Conservation (phyloP, 92 coral and sea anemone genomes). For the Bergia puertoricense region DNA sequence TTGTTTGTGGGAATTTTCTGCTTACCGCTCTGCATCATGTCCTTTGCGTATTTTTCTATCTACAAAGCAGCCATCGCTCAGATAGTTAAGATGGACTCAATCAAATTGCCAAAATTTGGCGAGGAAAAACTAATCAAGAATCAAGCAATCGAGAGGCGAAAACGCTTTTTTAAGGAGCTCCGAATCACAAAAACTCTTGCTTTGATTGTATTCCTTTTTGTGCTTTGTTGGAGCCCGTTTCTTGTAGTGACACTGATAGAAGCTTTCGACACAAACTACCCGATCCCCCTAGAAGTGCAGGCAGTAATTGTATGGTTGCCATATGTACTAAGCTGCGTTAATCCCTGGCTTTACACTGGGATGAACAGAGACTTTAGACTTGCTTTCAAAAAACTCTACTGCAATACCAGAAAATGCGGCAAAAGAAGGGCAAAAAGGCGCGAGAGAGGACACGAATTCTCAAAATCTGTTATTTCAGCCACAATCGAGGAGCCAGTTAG, state of each 20-base stretch:
- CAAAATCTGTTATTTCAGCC: constrained; percentile 38
- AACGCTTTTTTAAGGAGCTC: constrained; percentile 81
- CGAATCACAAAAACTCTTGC: constrained; percentile 83
- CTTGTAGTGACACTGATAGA: constrained; percentile 69
- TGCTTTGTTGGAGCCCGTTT: constrained; percentile 82
- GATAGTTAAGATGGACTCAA: constrained; percentile 72
- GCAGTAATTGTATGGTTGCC: constrained; percentile 67
- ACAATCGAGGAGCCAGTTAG: constrained; percentile 32
- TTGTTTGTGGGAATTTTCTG: constrained; percentile 69
- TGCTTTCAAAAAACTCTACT: constrained; percentile 77
- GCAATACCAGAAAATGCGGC: constrained; percentile 34
- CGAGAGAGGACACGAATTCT: constrained; percentile 36
- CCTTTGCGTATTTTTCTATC: constrained; percentile 78
- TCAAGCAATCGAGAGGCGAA: constrained; percentile 64
- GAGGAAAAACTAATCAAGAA: constrained; percentile 35
- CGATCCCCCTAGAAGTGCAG: constrained; percentile 49
- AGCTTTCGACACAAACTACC: constrained; percentile 48
- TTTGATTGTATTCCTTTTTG: constrained; percentile 74
- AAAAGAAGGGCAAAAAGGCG: constrained; percentile 12
- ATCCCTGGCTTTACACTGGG: constrained; percentile 86
- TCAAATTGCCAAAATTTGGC: constrained; percentile 36
- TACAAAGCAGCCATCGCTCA: constrained; percentile 85
- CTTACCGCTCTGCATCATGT: constrained; percentile 71
- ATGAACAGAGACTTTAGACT: constrained; percentile 82
- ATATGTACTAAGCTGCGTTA: constrained; percentile 71